Base-by-base conservation (phyloP, 1,140 invertebrate species). In the Conopomorpha cramerella region DNA sequence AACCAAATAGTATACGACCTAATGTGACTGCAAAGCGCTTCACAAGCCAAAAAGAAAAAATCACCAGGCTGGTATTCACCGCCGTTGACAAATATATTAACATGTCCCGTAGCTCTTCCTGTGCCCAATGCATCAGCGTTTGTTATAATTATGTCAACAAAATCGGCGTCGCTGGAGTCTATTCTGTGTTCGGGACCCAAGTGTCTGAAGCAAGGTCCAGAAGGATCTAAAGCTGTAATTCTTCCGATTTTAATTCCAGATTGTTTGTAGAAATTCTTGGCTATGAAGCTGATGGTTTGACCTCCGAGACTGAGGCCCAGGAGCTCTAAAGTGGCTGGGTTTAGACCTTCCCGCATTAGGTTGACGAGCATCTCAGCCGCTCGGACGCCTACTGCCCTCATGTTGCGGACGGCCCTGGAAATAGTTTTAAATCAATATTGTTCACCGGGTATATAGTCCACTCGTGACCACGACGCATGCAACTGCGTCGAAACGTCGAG, bases 11-110 rank as follows among this genome's bases (percentile, higher is more conserved):
- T 8, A 13, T 10, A 30, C 6, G 28, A 8, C 12, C 12, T 7
- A 12, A 30, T 7, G 16, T 33, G 31, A 18, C 31, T 33, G 16
- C 31, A 33, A 10, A 33, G 7, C 12, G 8, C 16, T 15, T 15
- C 3, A 18, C 31, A 33, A 3, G 31, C 12, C 4, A 33, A 8
- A 14, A 14, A n/a, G 4, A 7, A 6, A 7, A 14, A 6, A 14
- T 11, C 10, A 25, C 80, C 83, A 0, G 85, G 85, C 41, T 88
- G 86, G 8, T 77, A 34, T 31, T 71, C 60, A 2, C 85, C 86
- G 2, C 86, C 86, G 45, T 87, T 87, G 0, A 86, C 71, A 44
- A 85, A 87, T 49, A 86, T 83, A 55, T 87, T 86, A 1, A 84
- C 82, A 49, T 85, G 79, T 0, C 86, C 86, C 12, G 80, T 57